These are phyloP conservation scores for Rhipidura dahli DNA, from an alignment of 2,113 vertebrate genomes.

Conservation along the genomic window DNA sequence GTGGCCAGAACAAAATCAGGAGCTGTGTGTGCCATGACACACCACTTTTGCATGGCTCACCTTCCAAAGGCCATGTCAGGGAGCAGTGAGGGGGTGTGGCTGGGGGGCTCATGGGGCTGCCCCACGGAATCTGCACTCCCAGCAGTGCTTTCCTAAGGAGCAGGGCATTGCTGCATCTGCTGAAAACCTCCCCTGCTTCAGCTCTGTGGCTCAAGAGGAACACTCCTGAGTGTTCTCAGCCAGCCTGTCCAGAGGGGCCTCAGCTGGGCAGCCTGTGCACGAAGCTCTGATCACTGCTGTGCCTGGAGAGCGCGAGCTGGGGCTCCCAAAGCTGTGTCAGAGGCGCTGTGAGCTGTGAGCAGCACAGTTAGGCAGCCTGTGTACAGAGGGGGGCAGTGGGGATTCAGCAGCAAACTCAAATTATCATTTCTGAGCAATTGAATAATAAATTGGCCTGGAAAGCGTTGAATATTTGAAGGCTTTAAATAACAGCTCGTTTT, in stretches of 20 bases:
- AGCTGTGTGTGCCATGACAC: neutral
- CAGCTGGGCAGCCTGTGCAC: neutral
- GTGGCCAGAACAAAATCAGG: neutral
- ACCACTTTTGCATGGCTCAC: neutral
- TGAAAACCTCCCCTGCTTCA: neutral
- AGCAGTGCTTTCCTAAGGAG: neutral
- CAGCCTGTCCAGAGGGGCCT: neutral
- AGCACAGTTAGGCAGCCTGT: neutral
- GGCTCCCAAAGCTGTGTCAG: neutral
- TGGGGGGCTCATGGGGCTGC: neutral
- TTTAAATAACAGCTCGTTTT: neutral
- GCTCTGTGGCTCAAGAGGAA: neutral
- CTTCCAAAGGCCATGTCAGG: neutral
- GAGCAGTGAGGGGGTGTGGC: neutral
- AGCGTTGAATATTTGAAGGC: neutral
- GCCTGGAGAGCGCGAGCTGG: neutral
- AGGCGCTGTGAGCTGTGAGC: neutral
- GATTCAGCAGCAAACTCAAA: slow-evolving; percentile 46
- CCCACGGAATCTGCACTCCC: neutral
- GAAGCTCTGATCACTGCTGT: neutral
- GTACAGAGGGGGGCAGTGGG: slow-evolving; percentile 59
- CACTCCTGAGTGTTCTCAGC: neutral
- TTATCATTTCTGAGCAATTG: neutral
- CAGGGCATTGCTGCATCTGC: neutral
- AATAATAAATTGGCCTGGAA: neutral